Base-by-base conservation (phyloP, 2,888 invertebrate genomes). In the Acleris cristana region DNA sequence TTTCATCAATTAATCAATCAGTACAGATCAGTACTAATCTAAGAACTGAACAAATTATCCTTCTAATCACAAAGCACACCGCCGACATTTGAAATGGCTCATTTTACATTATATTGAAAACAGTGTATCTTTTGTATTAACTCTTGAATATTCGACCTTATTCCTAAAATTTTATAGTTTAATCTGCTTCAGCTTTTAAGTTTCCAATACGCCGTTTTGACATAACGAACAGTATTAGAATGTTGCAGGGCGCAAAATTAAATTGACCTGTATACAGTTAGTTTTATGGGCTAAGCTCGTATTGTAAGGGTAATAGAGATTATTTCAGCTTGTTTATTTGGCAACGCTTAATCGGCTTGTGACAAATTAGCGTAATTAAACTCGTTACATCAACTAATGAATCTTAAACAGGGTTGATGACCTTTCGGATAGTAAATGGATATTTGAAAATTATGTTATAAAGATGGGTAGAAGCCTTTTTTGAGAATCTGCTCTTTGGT, bases 351-450 rank as follows among this genome's bases (percentile, higher is more conserved):
- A 1, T 19, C 8, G 10, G 19, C n/a, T 12, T 51, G 16, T 14
- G 19, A 18, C 30, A 19, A 34, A 57, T 62, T 66, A 23, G 23
- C 53, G n/a, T 58, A 58, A 67, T 67, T 67, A 63, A 58, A 55
- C 18, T 34, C 34, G 40, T 58, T 40, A 34, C 57, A 26, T 18
- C 4, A 10, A 51, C 21, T 21, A 66, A 57, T 52, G 4, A n/a
- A 40, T 40, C 34, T 52, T 45, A 58, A 19, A 14, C 14, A 21
- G 34, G 62, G 62, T 63, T 23, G 48, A 40, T 63, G 62, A 67
- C 57, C 67, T 54, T 53, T 63, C 19, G 44, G 23, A 19, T 7
- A 2, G 18, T 62, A 23, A 23, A 58, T 52, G 55, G 16, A 44
- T 52, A 52, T 52, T 52, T n/a, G 34, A 18, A 8, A 34, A 34